Evolutionary conservation across 1,140 invertebrate species (phyloP).

Genomic region (Leptestheria dahalacensis): DNA sequence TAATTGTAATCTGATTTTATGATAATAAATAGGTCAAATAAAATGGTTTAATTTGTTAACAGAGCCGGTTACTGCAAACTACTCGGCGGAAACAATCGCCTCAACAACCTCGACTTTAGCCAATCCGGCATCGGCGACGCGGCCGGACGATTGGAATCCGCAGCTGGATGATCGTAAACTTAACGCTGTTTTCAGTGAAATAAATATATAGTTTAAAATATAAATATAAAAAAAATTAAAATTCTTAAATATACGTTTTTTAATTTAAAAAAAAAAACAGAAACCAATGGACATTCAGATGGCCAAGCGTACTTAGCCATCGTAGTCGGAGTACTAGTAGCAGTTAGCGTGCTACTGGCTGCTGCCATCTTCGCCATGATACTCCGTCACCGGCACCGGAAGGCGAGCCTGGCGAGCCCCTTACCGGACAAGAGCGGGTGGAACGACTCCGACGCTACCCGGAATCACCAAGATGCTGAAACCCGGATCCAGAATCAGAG

Average conservation of each 20-base stretch:
- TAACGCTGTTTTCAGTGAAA: no score
- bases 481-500: neutral
- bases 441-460: constrained; percentile 19
- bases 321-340: constrained; percentile 60
- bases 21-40: no score
- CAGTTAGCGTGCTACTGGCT: constrained; percentile 54
- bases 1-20: no score
- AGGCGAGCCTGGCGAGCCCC: constrained; percentile 50
- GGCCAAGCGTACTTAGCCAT: constrained; percentile 63
- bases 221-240: neutral
- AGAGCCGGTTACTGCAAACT: neutral
- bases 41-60: neutral
- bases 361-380: constrained; percentile 61
- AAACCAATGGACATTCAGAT: constrained; percentile 26
- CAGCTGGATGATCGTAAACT: neutral
- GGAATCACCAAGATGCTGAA: neutral
- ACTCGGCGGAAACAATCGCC: neutral
- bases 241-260: neutral
- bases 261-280: neutral
- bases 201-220: no score
- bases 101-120: neutral
- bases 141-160: neutral
- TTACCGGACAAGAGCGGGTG: constrained; percentile 40
- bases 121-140: neutral
- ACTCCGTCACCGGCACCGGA: constrained; percentile 55